Conservation (phyloP, 2,113 vertebrate species). For the Myotis davidii region DNA sequence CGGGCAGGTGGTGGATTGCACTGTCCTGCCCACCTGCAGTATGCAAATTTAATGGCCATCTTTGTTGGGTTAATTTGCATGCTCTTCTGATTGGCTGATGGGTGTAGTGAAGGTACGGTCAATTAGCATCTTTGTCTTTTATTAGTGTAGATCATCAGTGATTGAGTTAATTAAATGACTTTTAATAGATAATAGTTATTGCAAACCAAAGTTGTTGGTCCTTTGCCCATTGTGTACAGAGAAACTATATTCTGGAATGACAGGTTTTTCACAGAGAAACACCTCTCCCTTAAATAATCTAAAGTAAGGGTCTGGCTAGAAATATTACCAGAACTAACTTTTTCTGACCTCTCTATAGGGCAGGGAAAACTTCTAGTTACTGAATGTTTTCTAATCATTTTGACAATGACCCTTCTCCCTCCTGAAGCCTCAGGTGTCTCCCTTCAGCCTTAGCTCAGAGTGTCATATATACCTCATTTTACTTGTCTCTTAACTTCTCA, state of each 20-base stretch:
- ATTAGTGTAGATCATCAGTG: background rate
- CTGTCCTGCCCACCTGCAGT: no score
- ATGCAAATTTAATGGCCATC: no score
- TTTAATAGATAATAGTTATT: background rate
- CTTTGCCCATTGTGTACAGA: background rate
- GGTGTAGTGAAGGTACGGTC: no score
- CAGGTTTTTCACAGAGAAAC: background rate
- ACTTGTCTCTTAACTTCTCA: background rate
- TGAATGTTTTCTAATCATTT: background rate
- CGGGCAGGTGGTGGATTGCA: no score
- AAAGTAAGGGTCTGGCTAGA: background rate
- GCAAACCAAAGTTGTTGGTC: background rate
- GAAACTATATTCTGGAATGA: background rate
- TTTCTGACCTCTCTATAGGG: background rate
- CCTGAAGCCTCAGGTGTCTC: background rate
- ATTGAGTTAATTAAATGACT: background rate
- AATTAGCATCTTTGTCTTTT: no score
- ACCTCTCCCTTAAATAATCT: background rate
- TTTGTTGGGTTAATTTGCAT: no score
- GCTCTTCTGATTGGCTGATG: no score
- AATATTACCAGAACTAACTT: background rate
- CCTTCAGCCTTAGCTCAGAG: background rate
- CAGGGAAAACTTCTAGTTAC: background rate
- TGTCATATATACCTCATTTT: background rate
- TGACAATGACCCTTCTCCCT: background rate